These are phyloP conservation scores for Micromussa lordhowensis DNA, from an alignment of 92 coral and sea anemone species.

Conservation along the genomic window DNA sequence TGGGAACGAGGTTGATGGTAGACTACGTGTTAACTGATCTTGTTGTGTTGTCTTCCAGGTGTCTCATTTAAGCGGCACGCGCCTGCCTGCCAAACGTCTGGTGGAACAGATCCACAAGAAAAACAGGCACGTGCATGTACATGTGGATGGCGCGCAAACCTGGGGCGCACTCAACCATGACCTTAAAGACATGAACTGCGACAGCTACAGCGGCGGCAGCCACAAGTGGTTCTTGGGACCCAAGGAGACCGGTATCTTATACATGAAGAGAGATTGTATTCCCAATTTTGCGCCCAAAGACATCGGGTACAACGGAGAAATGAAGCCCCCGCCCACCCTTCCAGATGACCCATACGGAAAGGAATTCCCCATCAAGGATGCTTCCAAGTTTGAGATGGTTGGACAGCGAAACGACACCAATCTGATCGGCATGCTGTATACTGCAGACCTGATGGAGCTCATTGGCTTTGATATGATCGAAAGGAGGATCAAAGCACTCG, in stretches of 20 bases:
- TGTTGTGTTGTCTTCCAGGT: conserved; percentile 14
- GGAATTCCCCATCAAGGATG: conserved; percentile 25
- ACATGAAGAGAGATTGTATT: conserved; percentile 63
- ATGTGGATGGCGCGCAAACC: conserved; percentile 74
- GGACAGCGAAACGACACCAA: conserved; percentile 79
- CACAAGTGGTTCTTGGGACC: conserved; percentile 87
- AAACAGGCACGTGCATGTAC: conserved; percentile 60
- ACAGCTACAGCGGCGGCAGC: conserved; percentile 65
- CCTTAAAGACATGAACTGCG: conserved; percentile 66
- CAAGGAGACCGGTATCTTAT: conserved; percentile 76
- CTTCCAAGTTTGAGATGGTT: conserved; percentile 66
- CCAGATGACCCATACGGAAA: conserved; percentile 1
- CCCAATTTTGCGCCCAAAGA: conserved; percentile 69
- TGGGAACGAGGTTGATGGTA: too few species aligned
- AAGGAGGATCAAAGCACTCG: conserved; percentile 45
- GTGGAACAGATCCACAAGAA: conserved; percentile 53
- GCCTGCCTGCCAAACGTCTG: conserved; percentile 63
- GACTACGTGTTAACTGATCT: not conserved
- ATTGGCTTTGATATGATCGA: conserved; percentile 63
- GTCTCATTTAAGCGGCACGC: conserved; percentile 73
- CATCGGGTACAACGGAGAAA: conserved; percentile 71
- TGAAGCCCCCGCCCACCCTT: conserved; percentile 50
- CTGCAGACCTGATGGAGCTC: conserved; percentile 67
- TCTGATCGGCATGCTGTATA: conserved; percentile 66
- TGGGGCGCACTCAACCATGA: conserved; percentile 70